Evolutionary conservation across 2,888 invertebrate species (phyloP).

Genomic region (Hirtodrosophila trivittata): DNA sequence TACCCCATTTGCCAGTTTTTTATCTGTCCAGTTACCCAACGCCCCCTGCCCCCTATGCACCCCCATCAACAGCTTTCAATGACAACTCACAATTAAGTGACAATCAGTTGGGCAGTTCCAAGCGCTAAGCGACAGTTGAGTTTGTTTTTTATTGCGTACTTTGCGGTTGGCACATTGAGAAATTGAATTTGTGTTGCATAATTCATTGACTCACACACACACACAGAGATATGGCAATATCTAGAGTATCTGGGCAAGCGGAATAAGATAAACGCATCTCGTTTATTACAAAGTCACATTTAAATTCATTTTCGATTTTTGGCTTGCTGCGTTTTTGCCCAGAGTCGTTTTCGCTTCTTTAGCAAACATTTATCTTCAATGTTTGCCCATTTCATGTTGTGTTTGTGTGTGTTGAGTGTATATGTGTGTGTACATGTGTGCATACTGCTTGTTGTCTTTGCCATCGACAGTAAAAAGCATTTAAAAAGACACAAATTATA

Average conservation of each 20-base stretch:
- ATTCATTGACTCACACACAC: slow-evolving; percentile 57
- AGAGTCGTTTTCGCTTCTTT: slow-evolving; percentile 24
- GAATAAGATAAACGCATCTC: slow-evolving; percentile 53
- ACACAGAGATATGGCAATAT: neutral
- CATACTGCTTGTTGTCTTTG: slow-evolving; percentile 40
- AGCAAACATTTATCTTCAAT: slow-evolving; percentile 68
- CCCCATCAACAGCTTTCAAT: slow-evolving; percentile 13
- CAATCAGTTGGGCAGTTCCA: slow-evolving; percentile 54
- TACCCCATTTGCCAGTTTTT: slow-evolving; percentile 28
- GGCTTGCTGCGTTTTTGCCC: slow-evolving; percentile 37
- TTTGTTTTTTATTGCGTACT: slow-evolving; percentile 45
- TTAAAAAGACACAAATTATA: slow-evolving; percentile 77
- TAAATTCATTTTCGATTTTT: slow-evolving; percentile 77
- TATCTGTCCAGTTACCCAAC: neutral
- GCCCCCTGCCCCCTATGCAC: neutral
- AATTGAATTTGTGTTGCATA: slow-evolving; percentile 68
- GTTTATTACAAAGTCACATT: slow-evolving; percentile 70
- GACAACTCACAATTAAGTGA: slow-evolving; percentile 62
- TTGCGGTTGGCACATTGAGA: slow-evolving; percentile 37
- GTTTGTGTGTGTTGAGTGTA: neutral
- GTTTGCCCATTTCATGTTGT: slow-evolving; percentile 32
- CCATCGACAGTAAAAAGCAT: slow-evolving; percentile 71
- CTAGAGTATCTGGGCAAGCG: slow-evolving; percentile 1
- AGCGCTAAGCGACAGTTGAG: slow-evolving; percentile 36
- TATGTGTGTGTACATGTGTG: slow-evolving; percentile 8